A percentile compares a stretch with the other conserved stretches of the same genome.
Conservation (phyloP, 2,888 invertebrate species). For the Cyclophora albipunctata region DNA sequence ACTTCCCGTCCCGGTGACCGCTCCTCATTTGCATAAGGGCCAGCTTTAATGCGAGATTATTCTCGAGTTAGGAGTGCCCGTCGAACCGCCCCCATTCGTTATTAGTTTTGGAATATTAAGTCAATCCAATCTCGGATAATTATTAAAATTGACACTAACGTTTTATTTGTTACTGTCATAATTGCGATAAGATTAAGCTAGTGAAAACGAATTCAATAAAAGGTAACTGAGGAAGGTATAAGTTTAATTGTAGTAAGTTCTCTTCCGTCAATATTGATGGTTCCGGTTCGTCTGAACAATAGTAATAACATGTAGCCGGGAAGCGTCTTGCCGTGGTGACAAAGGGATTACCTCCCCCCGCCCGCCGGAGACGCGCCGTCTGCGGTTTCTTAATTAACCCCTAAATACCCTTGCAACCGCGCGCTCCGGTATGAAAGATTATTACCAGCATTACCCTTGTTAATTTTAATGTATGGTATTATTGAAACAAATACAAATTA, state of each 20-base stretch:
- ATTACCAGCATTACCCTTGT: constrained; percentile 62
- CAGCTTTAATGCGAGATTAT: constrained; percentile 68
- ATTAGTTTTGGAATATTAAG: constrained; percentile 68
- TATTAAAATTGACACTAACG: constrained; percentile 45
- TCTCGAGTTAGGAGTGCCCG: constrained; percentile 54
- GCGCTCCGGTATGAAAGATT: constrained; percentile 57
- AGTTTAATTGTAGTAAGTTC: too few relatives aligned
- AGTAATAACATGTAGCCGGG: constrained; percentile 31
- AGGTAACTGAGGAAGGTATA: too few relatives aligned
- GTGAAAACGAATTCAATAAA: too few relatives aligned
- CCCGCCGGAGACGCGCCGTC: constrained; percentile 40
- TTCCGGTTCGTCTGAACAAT: constrained; percentile 24
- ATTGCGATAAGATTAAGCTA: constrained; percentile 23
- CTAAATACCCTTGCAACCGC: constrained; percentile 62
- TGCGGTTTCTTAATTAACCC: constrained; percentile 74
- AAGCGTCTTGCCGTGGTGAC: constrained; percentile 57
- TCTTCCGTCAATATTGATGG: too few relatives aligned
- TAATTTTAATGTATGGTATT: constrained; percentile 64
- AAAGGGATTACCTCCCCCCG: constrained; percentile 60
- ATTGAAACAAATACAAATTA: constrained; percentile 50
- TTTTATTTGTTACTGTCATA: constrained; percentile 37
- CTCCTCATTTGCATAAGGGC: constrained; percentile 70
- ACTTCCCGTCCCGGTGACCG: constrained; percentile 73
- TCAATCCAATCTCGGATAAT: constrained; percentile 43
- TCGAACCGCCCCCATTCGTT: constrained; percentile 51